Base-by-base conservation (phyloP, 2,888 invertebrate genomes). In the Lithophane socia region DNA sequence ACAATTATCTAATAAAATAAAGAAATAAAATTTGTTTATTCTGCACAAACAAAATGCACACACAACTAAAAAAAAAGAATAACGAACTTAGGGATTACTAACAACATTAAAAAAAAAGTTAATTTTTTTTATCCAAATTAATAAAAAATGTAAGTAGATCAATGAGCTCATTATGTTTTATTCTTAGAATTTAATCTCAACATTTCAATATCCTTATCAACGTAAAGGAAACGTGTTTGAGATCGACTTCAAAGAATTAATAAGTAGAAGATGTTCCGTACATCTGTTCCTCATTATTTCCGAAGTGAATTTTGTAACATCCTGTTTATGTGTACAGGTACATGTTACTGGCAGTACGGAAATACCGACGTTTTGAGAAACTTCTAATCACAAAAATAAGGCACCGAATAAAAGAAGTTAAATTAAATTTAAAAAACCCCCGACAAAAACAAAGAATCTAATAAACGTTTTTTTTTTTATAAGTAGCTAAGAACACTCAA, bases 191-290 rank as follows among this genome's bases (percentile, higher is more conserved):
- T 52, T 83, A 83, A 83, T 81, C 68, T 61, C 24, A 44, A 64
- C 44, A 47, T 84, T 80, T 67, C 60, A 69, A 47, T 29, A 61
- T 66, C 7, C 44, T 24, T 24, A 65, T 13, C 12, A 60, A 66
- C 60, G 70, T 18, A 42, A 68, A 78, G 52, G 70, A 85, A 85
- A 64, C 58, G 54, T 21, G 72, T 82, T 72, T 63, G 65, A 86
- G 49, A 42, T 54, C 18, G 24, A 82, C 83, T 66, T 83, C 86
- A 84, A 84, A 84, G 75, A 83, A 82, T 74, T 78, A 66, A 66
- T 75, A 73, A 82, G 61, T 63, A 63, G 21, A 56, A 67, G 37
- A 83, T 69, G 63, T 63, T 75, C 29, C 67, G 3, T 70, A 69
- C 71, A 78, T 84, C 83, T 83, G 83, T 72, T 72, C 42, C 37